phyloP scores from a whole-genome alignment of 2,113 vertebrate species.

The Hippocampus abdominalis region DNA sequence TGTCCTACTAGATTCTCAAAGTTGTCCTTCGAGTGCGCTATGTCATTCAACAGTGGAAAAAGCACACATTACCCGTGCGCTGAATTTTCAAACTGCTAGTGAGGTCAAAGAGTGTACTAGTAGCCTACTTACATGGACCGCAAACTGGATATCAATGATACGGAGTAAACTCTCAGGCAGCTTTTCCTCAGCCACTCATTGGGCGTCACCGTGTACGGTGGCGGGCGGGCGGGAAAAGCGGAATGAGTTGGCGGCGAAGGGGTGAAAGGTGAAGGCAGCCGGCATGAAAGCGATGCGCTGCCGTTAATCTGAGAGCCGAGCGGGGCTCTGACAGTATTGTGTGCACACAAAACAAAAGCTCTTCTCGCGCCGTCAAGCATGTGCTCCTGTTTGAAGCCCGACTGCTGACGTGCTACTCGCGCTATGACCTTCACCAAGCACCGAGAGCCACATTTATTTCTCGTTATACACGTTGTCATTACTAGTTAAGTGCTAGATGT shows the following conservation, averaged over 20 bases:
- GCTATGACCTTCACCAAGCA: background rate
- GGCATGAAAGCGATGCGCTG: slow-evolving; percentile 19
- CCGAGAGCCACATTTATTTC: background rate
- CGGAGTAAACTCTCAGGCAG: background rate
- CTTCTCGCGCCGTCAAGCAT: slow-evolving; percentile 52
- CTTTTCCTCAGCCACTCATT: background rate
- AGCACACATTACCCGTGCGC: no score
- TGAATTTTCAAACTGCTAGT: no score
- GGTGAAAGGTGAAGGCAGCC: slow-evolving; percentile 43
- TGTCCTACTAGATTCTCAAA: no score
- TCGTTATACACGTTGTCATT: background rate
- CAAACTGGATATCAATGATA: no score
- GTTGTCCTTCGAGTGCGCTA: slow-evolving; percentile 9
- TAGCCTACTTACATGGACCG: background rate
- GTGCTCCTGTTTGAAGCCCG: slow-evolving; percentile 28
- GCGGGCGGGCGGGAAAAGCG: background rate
- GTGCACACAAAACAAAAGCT: slow-evolving; percentile 49
- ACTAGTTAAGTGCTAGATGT: background rate
- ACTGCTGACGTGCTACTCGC: background rate
- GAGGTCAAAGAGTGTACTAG: no score
- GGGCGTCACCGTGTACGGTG: background rate
- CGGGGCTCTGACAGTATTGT: slow-evolving; percentile 35
- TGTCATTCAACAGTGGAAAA: no score
- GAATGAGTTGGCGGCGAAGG: background rate
- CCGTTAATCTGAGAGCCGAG: slow-evolving; percentile 54